Conservation (phyloP, 2,888 invertebrate species). For the Acronicta alni region DNA sequence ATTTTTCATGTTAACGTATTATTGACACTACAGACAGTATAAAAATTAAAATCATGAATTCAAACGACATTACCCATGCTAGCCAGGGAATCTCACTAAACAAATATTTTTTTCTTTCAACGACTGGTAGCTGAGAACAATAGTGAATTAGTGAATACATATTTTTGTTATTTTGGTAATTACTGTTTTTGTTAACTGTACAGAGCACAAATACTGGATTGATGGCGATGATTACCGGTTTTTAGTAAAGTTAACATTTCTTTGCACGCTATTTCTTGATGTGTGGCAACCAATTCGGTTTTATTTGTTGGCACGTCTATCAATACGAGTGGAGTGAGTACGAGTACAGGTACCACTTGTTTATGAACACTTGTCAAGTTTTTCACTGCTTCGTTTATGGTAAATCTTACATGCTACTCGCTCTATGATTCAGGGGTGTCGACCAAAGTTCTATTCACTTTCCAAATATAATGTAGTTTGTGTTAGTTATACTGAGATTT, state of each 20-base stretch:
- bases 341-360: slow-evolving; percentile 21
- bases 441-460: neutral
- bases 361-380: slow-evolving; percentile 22
- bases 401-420: slow-evolving; percentile 23
- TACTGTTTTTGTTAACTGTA: neutral
- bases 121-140: slow-evolving; percentile 20
- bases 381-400: slow-evolving; percentile 27
- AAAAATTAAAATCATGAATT: no score
- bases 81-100: slow-evolving; percentile 1
- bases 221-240: neutral
- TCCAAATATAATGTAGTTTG: neutral
- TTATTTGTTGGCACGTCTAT: slow-evolving; percentile 9
- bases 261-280: neutral
- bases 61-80: neutral
- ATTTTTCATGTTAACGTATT: no score
- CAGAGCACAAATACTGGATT: neutral
- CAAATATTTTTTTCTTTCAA: slow-evolving; percentile 15
- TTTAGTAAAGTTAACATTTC: neutral
- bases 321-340: slow-evolving; percentile 6
- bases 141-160: slow-evolving; percentile 27
- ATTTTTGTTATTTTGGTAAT: slow-evolving; percentile 14
- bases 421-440: slow-evolving; percentile 31
- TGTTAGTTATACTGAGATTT: neutral
- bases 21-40: no score
- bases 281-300: slow-evolving; percentile 4